Base-by-base conservation (phyloP, 2,113 vertebrate species). In the Solea solea region DNA sequence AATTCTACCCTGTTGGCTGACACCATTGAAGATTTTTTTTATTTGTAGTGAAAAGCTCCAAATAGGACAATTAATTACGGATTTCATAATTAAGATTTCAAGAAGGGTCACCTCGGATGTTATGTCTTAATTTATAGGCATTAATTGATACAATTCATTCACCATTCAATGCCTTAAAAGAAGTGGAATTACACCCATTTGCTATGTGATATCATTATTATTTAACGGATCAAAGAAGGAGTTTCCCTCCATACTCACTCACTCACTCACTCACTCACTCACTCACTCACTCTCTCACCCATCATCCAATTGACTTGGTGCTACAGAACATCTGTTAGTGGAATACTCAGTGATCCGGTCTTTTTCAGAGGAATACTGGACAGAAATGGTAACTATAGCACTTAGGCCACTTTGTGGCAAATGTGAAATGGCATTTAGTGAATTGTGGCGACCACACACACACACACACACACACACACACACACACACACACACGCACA, bases 61-160 rank as follows among this genome's bases (percentile, higher is more conserved):
- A 91, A 87, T 85, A 92, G 90, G 88, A 90, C 78, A 92, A 92
- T 86, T 63, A 59, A 89, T 89, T 92, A 89, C 81, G 73, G 87
- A 92, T 90, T 86, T 86, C 80, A 76, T 86, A 91, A 91, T 93
- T 94, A 93, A 89, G 76, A 69, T 87, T 83, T 82, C 92, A 86
- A 92, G 61, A 57, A 57, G 85, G 66, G 81, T 79, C 58, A 72
- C 60, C 78, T 78, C 64, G 69, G 65, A 74, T 82, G 76, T 67
- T 74, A 76, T 51, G 25, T 77, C 60, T 84, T 78, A 71, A 87
- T 86, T 87, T 83, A 84, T 65, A 65, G 53, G 72, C 57, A 80
- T 82, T 84, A 85, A 90, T 90, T 91, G 82, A 86, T 82, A 86
- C 81, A 86, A 90, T 88, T 91, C 81, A 85, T 77, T 81, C 56